Percentiles rank a stretch among this genome's conserved stretches.
These are phyloP conservation scores for Drosophila nannoptera DNA, from an alignment of 1,140 invertebrate species.

Conservation along the genomic window DNA sequence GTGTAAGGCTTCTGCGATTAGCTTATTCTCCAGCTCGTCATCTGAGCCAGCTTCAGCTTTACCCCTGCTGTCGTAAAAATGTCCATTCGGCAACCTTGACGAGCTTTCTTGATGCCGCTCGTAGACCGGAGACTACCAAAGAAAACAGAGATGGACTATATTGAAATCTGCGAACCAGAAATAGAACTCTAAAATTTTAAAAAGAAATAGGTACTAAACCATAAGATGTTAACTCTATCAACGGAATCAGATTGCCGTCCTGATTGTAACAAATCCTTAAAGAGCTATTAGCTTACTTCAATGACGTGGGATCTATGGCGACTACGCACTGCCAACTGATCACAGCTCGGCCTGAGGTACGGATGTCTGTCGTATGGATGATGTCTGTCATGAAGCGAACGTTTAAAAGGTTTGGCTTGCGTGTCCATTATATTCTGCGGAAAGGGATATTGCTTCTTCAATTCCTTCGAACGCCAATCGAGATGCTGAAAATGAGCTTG, in stretches of 20 bases:
- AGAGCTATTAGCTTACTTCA: not conserved
- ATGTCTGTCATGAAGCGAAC: not conserved
- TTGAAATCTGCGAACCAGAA: too few relatives aligned
- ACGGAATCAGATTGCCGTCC: not conserved
- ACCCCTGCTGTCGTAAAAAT: not conserved
- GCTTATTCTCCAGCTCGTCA: not conserved
- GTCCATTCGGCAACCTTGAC: not conserved
- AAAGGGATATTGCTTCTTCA: not conserved
- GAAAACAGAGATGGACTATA: too few relatives aligned
- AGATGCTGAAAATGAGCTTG: too few relatives aligned
- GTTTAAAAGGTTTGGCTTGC: not conserved
- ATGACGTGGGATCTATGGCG: not conserved
- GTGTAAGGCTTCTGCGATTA: not conserved
- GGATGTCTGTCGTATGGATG: not conserved
- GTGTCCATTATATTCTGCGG: not conserved
- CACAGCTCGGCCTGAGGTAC: not conserved
- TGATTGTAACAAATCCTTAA: not conserved
- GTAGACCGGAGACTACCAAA: not conserved
- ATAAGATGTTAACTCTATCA: too few relatives aligned
- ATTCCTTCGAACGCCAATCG: not conserved
- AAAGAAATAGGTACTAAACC: not conserved
- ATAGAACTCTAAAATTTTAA: not conserved
- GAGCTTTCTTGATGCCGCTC: not conserved
- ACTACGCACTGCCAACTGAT: not conserved
- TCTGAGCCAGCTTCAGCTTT: not conserved